These are phyloP conservation scores for Odobenus rosmarus DNA, from an alignment of 2,113 vertebrate species.

Conservation along the genomic window DNA sequence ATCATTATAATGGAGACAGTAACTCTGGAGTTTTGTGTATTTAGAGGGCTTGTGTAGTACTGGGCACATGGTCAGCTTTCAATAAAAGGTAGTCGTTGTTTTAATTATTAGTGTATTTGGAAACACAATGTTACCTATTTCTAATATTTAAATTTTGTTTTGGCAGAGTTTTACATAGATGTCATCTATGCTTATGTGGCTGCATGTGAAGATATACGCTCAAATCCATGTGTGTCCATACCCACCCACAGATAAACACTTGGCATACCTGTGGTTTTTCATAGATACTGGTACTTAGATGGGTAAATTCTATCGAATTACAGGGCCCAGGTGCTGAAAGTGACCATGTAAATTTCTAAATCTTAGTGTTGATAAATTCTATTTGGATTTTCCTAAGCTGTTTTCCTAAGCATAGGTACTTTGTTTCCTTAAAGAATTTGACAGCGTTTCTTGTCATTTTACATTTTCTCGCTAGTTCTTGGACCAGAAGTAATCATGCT, in stretches of 20 bases:
- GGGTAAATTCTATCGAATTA: background rate
- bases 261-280: background rate
- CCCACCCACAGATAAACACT: background rate
- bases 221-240: background rate
- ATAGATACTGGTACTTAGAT: background rate
- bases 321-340: background rate
- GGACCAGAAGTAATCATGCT: background rate
- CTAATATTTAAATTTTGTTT: constrained; percentile 22
- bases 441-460: background rate
- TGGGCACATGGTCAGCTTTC: background rate
- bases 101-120: background rate
- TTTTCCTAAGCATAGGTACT: background rate
- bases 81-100: background rate
- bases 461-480: background rate
- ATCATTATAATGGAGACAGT: background rate
- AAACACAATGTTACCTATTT: background rate
- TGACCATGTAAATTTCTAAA: background rate
- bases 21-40: background rate
- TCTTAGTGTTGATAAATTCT: constrained; percentile 12
- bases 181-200: background rate
- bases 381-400: background rate
- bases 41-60: background rate
- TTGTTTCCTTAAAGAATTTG: background rate
- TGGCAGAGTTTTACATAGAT: background rate
- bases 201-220: background rate